A percentile compares a stretch with the other conserved stretches of the same genome.
These are phyloP conservation scores for Corythaeola cristata DNA, from an alignment of 2,113 vertebrate genomes.

Conservation along the genomic window DNA sequence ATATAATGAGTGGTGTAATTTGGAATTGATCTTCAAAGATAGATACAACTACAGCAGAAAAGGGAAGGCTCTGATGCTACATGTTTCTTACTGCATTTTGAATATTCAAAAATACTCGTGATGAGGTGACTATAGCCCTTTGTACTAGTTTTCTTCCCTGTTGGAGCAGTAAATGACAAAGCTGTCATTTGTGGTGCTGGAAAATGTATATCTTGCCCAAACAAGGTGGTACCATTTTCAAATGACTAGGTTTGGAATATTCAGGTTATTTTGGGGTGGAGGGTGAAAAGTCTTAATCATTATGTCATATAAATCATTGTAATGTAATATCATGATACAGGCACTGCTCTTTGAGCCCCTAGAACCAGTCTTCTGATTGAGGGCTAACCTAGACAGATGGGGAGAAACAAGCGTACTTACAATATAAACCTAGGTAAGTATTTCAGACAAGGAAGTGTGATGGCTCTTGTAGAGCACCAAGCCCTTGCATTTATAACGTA, in stretches of 20 bases:
- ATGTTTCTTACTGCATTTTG: not conserved
- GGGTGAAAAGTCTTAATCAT: not conserved
- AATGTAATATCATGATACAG: not conserved
- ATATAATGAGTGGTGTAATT: not conserved
- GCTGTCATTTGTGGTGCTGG: not conserved
- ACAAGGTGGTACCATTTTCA: not conserved
- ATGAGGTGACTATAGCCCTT: not conserved
- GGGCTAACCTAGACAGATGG: not conserved
- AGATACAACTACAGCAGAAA: not conserved
- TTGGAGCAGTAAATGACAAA: not conserved
- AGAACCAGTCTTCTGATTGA: not conserved
- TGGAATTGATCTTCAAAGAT: not conserved
- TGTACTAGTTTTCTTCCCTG: not conserved
- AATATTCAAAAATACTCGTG: not conserved
- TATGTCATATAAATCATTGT: not conserved
- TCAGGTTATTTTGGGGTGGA: not conserved
- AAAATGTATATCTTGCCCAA: not conserved
- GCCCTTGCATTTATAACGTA: not conserved
- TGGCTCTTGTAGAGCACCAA: not conserved
- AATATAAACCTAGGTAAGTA: not conserved
- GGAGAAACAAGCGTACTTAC: not conserved
- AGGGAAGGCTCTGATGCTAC: not conserved
- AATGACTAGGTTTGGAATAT: not conserved
- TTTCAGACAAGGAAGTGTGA: not conserved
- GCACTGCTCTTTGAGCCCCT: not conserved